Conservation (phyloP, 1,140 invertebrate species). For the Drosophila triauraria region DNA sequence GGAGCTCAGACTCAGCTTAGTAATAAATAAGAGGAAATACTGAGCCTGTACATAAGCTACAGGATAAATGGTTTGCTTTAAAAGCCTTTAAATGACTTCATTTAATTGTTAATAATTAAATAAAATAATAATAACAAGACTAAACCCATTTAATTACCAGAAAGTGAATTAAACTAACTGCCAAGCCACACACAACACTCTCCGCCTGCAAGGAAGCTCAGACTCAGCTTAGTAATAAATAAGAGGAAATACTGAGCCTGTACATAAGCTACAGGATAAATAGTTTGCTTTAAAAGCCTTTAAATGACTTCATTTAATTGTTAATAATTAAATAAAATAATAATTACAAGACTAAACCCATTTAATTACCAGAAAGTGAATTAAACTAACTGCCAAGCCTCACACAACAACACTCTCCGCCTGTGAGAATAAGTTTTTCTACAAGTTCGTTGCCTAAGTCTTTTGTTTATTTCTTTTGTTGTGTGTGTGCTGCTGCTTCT, state of each 20-base stretch:
- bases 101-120: conserved; percentile 2
- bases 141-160: conserved; percentile 6
- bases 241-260: not conserved
- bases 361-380: conserved; percentile 32
- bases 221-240: conserved; percentile 1
- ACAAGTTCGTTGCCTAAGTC: conserved; percentile 80
- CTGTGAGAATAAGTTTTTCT: conserved; percentile 3
- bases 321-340: conserved; percentile 9
- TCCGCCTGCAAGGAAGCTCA: too few relatives aligned
- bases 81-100: too few relatives aligned
- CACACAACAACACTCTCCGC: not conserved
- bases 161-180: conserved; percentile 27
- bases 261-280: too few relatives aligned
- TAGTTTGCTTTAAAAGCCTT: too few relatives aligned
- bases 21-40: conserved; percentile 2
- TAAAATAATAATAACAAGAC: conserved; percentile 14
- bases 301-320: not conserved
- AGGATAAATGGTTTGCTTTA: too few relatives aligned
- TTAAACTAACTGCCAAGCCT: not conserved
- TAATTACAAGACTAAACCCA: conserved; percentile 5
- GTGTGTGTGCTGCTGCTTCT: conserved; percentile 3
- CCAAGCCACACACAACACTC: not conserved
- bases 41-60: too few relatives aligned
- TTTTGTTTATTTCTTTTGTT: conserved; percentile 58
- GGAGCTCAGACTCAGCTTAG: not conserved